phyloP scores from a whole-genome alignment of 1,140 invertebrate species.

The Agraylea sexmaculata region DNA sequence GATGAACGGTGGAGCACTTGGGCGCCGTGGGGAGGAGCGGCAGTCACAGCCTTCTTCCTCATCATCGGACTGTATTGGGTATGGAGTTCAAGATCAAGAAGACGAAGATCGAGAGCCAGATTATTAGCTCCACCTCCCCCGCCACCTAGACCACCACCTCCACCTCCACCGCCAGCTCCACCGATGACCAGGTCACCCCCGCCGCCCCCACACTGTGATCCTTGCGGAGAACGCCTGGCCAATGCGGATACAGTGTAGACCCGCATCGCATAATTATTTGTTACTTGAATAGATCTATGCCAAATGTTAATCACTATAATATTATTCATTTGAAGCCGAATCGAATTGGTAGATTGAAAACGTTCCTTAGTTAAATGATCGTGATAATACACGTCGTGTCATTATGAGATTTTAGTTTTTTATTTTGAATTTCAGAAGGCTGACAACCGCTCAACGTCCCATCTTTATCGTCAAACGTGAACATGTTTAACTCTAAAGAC shows the following conservation, averaged over 20 bases:
- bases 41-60: constrained; percentile 7
- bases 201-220: constrained; percentile 22
- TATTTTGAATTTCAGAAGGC: too few species aligned
- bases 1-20: constrained; percentile 22
- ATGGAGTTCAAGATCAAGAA: constrained; percentile 20
- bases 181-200: constrained; percentile 21
- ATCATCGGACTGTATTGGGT: constrained; percentile 20
- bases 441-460: too few species aligned
- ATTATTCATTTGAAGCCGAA: too few species aligned
- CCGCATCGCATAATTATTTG: constrained; percentile 5
- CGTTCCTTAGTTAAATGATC: too few species aligned
- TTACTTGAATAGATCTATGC: too few species aligned
- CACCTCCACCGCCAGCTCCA: constrained; percentile 24
- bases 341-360: too few species aligned
- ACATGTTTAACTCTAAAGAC: too few species aligned
- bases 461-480: too few species aligned
- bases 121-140: constrained; percentile 25
- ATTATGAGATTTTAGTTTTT: too few species aligned
- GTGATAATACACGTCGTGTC: too few species aligned
- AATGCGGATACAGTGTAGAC: constrained; percentile 21
- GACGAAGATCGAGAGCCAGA: constrained; percentile 22
- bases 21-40: constrained; percentile 21
- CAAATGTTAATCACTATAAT: too few species aligned
- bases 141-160: constrained; percentile 23
- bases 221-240: constrained; percentile 20